These are phyloP conservation scores for Laupala kohalensis DNA, from an alignment of 1,140 invertebrate species.

Conservation along the genomic window DNA sequence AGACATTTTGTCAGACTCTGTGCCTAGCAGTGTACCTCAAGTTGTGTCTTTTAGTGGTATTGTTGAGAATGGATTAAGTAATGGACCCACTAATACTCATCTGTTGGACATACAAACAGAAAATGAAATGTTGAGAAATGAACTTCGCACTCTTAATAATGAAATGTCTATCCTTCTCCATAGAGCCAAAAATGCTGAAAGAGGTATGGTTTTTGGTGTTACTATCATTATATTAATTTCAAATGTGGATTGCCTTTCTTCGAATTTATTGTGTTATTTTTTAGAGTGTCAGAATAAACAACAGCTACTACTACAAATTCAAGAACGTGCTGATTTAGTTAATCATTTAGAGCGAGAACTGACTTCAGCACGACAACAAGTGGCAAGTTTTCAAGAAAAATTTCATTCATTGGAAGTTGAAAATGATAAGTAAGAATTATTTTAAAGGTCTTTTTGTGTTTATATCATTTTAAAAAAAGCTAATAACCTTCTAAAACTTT, in stretches of 20 bases:
- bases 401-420: background rate
- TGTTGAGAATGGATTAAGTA: background rate
- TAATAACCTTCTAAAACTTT: too few species aligned
- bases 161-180: constrained; percentile 38
- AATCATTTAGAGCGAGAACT: background rate
- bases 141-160: constrained; percentile 40
- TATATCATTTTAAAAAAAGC: too few species aligned
- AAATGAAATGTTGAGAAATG: constrained; percentile 37
- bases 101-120: constrained; percentile 20
- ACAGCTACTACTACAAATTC: background rate
- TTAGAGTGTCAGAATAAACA: background rate
- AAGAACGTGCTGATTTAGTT: background rate
- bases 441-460: too few species aligned
- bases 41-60: background rate
- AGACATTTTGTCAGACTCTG: background rate
- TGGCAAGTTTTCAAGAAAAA: background rate
- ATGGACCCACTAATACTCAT: background rate
- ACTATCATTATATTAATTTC: background rate
- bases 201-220: constrained; percentile 25
- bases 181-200: constrained; percentile 36
- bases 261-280: background rate
- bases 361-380: background rate
- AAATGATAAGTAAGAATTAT: constrained; percentile 1
- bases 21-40: background rate
- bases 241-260: background rate